A percentile compares a stretch with the other conserved stretches of the same genome.
These are phyloP conservation scores for Eucera pruinosa DNA, from an alignment of 2,888 invertebrate genomes.

Conservation along the genomic window DNA sequence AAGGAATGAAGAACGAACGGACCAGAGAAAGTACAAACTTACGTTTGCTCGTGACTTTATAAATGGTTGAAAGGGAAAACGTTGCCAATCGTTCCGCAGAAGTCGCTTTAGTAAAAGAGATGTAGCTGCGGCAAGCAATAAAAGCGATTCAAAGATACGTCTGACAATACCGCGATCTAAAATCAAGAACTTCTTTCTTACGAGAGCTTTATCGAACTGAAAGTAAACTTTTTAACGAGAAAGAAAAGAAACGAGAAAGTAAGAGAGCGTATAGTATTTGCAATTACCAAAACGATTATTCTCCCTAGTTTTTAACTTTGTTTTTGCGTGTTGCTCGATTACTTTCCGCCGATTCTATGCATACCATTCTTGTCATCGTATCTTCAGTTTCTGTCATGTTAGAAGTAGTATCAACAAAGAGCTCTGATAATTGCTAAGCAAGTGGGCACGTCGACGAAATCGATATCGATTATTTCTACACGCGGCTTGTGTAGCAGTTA, in stretches of 20 bases:
- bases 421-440: background rate
- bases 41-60: background rate
- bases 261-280: conserved; percentile 13
- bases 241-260: background rate
- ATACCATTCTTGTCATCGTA: too few relatives aligned
- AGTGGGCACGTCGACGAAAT: background rate
- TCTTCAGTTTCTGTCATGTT: conserved; percentile 2
- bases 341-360: background rate
- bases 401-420: background rate
- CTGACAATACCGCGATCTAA: background rate
- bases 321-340: background rate
- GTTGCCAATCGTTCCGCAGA: conserved; percentile 57
- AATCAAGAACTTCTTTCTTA: background rate
- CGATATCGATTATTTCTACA: background rate
- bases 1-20: background rate
- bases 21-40: conserved; percentile 1
- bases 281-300: conserved; percentile 1
- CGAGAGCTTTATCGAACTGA: background rate
- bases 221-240: background rate
- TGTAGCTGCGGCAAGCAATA: conserved; percentile 31
- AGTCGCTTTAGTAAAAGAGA: conserved; percentile 51
- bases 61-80: background rate
- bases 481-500: background rate
- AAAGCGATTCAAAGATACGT: background rate
- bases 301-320: background rate